Evolutionary conservation across 2,888 invertebrate species (phyloP).

Genomic region (Deladenus siricidicola): DNA sequence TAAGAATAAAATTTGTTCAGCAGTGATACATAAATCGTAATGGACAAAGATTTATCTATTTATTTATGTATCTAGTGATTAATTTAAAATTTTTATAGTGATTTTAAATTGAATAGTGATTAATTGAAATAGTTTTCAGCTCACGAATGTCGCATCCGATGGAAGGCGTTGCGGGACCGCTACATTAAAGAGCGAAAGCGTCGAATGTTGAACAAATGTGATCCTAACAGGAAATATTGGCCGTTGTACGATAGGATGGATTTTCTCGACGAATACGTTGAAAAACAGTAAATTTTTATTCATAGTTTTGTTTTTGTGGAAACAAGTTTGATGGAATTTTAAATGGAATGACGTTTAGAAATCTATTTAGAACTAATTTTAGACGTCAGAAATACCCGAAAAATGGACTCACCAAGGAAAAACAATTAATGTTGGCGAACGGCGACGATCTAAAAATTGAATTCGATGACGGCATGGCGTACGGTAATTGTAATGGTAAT

Average conservation of each 20-base stretch:
- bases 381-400: background rate
- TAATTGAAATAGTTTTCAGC: constrained; percentile 9
- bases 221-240: constrained; percentile 10
- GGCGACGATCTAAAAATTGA: too few relatives aligned
- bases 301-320: too few relatives aligned
- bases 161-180: constrained; percentile 19
- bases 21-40: too few relatives aligned
- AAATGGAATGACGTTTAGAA: background rate
- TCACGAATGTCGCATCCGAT: constrained; percentile 15
- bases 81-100: too few relatives aligned
- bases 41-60: too few relatives aligned
- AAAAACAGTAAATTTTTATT: constrained; percentile 16
- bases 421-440: background rate
- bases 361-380: background rate
- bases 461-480: too few relatives aligned
- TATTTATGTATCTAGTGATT: too few relatives aligned
- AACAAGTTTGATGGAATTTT: too few relatives aligned
- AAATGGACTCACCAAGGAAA: background rate
- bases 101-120: constrained; percentile 1
- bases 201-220: background rate
- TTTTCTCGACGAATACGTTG: constrained; percentile 19
- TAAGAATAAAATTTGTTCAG: too few relatives aligned
- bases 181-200: constrained; percentile 18
- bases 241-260: constrained; percentile 18
- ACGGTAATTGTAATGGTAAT: too few relatives aligned